Conservation (phyloP, 2,888 invertebrate genomes). For the Synergus umbraculus region DNA sequence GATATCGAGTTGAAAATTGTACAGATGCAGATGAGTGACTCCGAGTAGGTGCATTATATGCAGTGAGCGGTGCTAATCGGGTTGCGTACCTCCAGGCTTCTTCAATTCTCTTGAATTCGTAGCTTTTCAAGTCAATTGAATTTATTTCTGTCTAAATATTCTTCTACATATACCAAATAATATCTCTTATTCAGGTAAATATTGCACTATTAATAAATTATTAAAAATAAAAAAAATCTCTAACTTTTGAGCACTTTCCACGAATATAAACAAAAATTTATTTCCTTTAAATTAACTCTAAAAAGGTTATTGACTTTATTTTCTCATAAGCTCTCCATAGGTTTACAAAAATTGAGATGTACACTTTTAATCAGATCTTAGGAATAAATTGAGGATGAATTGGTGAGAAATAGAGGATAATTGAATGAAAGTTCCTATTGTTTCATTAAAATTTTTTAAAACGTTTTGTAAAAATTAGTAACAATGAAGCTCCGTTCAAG, state of each 20-base stretch:
- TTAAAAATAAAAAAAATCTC: too few species aligned
- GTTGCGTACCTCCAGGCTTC: conserved; percentile 57
- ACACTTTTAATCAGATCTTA: too few species aligned
- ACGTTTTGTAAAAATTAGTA: neutral
- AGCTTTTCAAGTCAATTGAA: neutral
- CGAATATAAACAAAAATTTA: too few species aligned
- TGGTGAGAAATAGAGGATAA: neutral
- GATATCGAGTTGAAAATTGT: neutral
- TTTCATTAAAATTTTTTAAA: neutral
- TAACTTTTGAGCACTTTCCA: too few species aligned
- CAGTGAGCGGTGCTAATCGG: conserved; percentile 54
- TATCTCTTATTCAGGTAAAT: neutral
- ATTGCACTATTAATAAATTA: neutral
- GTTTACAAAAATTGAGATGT: too few species aligned
- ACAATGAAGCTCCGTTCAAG: conserved; percentile 28
- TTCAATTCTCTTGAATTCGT: conserved; percentile 14
- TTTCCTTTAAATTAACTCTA: too few species aligned
- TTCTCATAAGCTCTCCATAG: too few species aligned
- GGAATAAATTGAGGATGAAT: too few species aligned
- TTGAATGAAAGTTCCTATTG: neutral
- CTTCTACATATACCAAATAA: neutral
- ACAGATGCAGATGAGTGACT: conserved; percentile 25
- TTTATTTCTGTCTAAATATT: neutral
- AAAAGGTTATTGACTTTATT: too few species aligned
- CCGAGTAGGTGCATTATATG: conserved; percentile 61